Conservation (phyloP, 2,888 invertebrate genomes). For the Ochropleura plecta region DNA sequence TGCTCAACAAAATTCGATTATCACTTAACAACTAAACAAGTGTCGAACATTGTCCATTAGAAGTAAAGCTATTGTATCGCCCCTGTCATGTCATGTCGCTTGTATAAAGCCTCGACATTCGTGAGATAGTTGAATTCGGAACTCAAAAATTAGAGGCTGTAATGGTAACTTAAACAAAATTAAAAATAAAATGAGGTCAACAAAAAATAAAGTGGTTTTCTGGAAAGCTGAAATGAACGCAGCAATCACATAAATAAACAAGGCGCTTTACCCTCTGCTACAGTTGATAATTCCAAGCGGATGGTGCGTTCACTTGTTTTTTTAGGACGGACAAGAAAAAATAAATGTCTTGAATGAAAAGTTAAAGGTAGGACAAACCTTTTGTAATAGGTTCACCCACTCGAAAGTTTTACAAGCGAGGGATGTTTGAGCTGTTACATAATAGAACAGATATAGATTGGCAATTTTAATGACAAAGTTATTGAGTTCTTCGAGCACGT, state of each 20-base stretch:
- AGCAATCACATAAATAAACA: conserved; percentile 78
- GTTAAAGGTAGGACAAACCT: conserved; percentile 58
- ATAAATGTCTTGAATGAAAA: conserved; percentile 61
- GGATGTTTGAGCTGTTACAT: conserved; percentile 22
- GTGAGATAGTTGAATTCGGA: conserved; percentile 15
- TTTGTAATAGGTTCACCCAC: conserved; percentile 43
- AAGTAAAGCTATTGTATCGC: conserved; percentile 20
- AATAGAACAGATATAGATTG: conserved; percentile 55
- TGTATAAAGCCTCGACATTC: background rate
- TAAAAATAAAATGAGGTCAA: conserved; percentile 63
- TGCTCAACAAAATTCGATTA: conserved; percentile 32
- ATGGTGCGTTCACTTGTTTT: conserved; percentile 70
- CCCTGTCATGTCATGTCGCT: background rate
- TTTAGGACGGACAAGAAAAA: conserved; percentile 72
- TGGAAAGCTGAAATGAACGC: conserved; percentile 69
- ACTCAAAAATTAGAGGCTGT: conserved; percentile 37
- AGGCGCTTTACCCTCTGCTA: conserved; percentile 65
- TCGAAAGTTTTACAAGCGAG: conserved; percentile 33
- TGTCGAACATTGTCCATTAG: conserved; percentile 38
- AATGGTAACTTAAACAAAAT: conserved; percentile 58
- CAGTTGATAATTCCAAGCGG: conserved; percentile 73
- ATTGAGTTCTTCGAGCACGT: conserved; percentile 64
- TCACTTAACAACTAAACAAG: conserved; percentile 28
- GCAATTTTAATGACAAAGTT: conserved; percentile 67
- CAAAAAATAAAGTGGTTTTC: conserved; percentile 71